Conservation (phyloP, 2,113 vertebrate genomes). For the Redunca redunca region DNA sequence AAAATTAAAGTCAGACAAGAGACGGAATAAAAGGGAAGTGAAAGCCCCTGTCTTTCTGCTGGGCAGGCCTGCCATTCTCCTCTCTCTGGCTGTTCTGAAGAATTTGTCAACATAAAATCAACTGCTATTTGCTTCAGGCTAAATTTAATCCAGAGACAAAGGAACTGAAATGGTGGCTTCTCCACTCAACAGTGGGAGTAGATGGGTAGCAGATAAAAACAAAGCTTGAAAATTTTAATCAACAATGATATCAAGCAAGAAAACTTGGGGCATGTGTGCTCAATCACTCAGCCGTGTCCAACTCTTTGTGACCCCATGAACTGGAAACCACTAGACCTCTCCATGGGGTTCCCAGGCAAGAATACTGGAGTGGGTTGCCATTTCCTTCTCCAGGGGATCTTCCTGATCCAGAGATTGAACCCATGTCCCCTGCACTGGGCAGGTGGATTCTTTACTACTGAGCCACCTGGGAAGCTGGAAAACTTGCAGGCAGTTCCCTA, state of each 20-base stretch:
- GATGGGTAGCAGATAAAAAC: background rate
- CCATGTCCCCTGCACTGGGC: background rate
- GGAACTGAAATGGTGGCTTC: background rate
- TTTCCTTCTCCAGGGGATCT: background rate
- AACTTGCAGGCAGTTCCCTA: background rate
- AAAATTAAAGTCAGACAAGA: background rate
- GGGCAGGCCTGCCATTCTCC: background rate
- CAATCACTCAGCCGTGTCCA: background rate
- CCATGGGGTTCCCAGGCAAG: background rate
- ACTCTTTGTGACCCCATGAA: background rate
- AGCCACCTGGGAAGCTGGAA: background rate
- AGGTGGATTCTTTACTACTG: background rate
- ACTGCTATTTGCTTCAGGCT: background rate
- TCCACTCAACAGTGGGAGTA: background rate
- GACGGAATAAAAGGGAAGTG: background rate
- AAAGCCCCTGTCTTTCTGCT: background rate
- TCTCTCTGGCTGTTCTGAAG: background rate
- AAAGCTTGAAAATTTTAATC: background rate
- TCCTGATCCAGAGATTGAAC: background rate
- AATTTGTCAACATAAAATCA: background rate
- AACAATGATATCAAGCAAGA: background rate
- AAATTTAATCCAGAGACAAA: background rate
- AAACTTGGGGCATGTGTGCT: accelerated
- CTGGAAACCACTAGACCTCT: background rate
- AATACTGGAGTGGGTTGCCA: background rate